A percentile compares a stretch with the other conserved stretches of the same genome.
Conservation (phyloP, 2,113 vertebrate species). For the Sorex fumeus region DNA sequence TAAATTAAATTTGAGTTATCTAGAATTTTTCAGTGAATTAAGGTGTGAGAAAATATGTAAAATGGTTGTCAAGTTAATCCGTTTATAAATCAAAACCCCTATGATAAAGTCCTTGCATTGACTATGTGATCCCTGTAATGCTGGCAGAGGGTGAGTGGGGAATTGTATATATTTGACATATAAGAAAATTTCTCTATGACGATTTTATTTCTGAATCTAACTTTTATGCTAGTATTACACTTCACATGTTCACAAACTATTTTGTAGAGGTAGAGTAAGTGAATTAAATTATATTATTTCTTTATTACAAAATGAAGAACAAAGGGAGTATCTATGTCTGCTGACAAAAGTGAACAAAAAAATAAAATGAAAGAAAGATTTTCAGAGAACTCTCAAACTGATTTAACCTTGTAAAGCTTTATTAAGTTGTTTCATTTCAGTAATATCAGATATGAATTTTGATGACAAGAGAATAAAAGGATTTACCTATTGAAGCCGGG, state of each 20-base stretch:
- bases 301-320: neutral
- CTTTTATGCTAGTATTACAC: neutral
- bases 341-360: neutral
- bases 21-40: neutral
- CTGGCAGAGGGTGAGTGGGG: neutral
- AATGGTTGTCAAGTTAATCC: neutral
- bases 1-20: constrained; percentile 23
- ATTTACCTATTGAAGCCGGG: neutral
- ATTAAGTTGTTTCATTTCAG: neutral
- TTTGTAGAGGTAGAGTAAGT: neutral
- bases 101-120: fast-evolving
- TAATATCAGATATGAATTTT: neutral
- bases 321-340: neutral
- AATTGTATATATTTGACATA: fast-evolving
- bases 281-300: neutral
- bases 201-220: constrained; percentile 7
- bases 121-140: neutral
- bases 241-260: neutral
- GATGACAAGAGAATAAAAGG: neutral
- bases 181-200: neutral
- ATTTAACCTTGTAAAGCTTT: neutral
- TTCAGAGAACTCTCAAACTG: neutral
- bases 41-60: neutral
- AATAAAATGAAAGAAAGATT: neutral
- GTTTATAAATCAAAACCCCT: neutral